phyloP scores from a whole-genome alignment of 2,888 invertebrate genomes.

The Cactoblastis cactorum region DNA sequence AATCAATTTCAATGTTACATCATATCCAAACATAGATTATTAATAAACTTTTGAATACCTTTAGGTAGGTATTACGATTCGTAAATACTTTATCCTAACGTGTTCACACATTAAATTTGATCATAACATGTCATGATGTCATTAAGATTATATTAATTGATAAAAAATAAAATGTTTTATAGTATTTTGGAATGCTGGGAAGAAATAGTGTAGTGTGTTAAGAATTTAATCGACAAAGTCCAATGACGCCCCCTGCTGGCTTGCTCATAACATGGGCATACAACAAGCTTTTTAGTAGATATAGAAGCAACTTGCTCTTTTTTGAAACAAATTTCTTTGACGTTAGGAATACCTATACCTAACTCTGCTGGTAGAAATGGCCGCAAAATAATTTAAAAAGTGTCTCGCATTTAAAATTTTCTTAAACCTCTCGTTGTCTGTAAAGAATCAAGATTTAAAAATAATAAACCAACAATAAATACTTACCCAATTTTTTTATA shows the following conservation, averaged over 20 bases:
- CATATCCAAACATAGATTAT: no score
- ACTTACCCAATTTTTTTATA: no score
- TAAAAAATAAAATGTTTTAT: conserved; percentile 34
- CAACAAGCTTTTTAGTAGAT: conserved; percentile 28
- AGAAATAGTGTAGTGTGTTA: conserved; percentile 55
- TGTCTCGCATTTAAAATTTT: no score
- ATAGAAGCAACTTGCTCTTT: conserved; percentile 19
- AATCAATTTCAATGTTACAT: no score
- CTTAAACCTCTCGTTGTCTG: no score
- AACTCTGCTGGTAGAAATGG: no score
- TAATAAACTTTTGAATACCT: no score
- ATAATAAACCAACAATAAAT: no score
- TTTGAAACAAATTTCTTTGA: neutral
- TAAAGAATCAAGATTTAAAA: no score
- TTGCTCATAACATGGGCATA: conserved; percentile 22
- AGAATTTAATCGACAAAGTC: conserved; percentile 66
- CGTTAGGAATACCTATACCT: neutral
- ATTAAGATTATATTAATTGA: conserved; percentile 21
- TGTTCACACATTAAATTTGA: conserved; percentile 1
- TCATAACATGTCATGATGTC: neutral
- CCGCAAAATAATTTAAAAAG: no score
- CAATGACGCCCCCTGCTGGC: conserved; percentile 46
- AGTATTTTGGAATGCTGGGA: conserved; percentile 54
- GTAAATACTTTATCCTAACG: neutral
- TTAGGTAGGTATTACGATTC: neutral